These are phyloP conservation scores for Diplolepis rosae DNA, from an alignment of 2,888 invertebrate species.

Conservation along the genomic window DNA sequence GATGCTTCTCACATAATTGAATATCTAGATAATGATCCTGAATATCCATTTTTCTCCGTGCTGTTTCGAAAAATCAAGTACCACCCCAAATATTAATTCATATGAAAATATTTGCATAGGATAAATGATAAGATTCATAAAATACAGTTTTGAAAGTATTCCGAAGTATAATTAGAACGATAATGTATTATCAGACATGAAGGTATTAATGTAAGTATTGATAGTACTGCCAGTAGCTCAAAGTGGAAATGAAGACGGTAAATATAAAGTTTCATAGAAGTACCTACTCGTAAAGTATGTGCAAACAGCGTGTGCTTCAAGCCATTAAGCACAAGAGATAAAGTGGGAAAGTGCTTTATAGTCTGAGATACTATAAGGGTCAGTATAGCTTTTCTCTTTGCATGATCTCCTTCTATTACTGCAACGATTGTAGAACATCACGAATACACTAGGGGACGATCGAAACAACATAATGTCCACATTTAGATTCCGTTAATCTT, in stretches of 20 bases:
- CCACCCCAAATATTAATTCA: no score
- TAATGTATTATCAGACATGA: not conserved
- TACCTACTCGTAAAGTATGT: slow-evolving; percentile 1
- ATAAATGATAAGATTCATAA: not conserved
- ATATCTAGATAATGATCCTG: no score
- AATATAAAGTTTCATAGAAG: slow-evolving; percentile 29
- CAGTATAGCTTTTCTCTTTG: slow-evolving; percentile 12
- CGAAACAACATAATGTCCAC: slow-evolving; percentile 17
- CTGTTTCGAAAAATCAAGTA: no score
- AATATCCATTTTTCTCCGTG: no score
- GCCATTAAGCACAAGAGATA: slow-evolving; percentile 18
- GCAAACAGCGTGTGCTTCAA: slow-evolving; percentile 26
- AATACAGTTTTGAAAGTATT: not conserved
- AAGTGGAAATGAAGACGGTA: slow-evolving; percentile 7
- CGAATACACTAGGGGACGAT: slow-evolving; percentile 16
- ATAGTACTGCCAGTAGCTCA: not conserved
- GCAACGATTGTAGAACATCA: slow-evolving; percentile 24
- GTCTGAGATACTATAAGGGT: slow-evolving; percentile 24
- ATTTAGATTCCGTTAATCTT: slow-evolving; percentile 24
- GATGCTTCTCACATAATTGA: no score
- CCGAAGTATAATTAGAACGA: not conserved
- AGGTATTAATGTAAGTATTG: not conserved
- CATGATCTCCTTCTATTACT: slow-evolving; percentile 11
- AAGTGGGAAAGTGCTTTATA: slow-evolving; percentile 24
- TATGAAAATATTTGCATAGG: not conserved